phyloP scores from a whole-genome alignment of 2,797 vertebrate species.

The Potorous gilbertii region DNA sequence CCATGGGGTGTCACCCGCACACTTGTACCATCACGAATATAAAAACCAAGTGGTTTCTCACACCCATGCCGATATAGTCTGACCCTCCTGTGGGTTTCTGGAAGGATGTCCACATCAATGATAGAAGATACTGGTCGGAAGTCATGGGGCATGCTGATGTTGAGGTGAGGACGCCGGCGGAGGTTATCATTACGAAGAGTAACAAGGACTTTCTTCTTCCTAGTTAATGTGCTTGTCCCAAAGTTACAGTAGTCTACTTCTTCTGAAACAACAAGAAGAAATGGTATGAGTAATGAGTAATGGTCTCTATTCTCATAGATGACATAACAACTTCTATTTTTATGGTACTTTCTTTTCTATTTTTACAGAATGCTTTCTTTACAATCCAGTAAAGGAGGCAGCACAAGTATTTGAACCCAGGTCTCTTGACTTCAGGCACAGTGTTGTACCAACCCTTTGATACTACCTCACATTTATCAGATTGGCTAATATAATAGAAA shows the following conservation, averaged over 20 bases:
- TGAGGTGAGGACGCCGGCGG: slow-evolving; percentile 93
- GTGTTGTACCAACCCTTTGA: background rate
- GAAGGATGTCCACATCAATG: slow-evolving; percentile 98
- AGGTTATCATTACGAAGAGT: slow-evolving; percentile 93
- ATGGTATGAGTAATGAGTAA: slow-evolving; percentile 4
- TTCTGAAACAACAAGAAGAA: slow-evolving; percentile 86
- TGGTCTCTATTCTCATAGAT: background rate
- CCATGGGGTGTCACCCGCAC: slow-evolving; percentile 96
- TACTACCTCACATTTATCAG: background rate
- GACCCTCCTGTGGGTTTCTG: slow-evolving; percentile 96
- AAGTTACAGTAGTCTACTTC: slow-evolving; percentile 96
- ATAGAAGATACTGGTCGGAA: slow-evolving; percentile 98
- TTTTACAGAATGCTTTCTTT: background rate
- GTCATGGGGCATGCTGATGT: slow-evolving; percentile 96
- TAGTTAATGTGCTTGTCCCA: slow-evolving; percentile 91
- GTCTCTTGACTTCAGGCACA: background rate
- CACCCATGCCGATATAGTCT: slow-evolving; percentile 95
- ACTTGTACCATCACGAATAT: slow-evolving; percentile 96
- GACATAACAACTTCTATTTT: background rate
- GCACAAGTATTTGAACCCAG: background rate
- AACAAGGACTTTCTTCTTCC: slow-evolving; percentile 94
- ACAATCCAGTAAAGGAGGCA: background rate
- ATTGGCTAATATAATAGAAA: background rate
- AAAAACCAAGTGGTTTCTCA: slow-evolving; percentile 97
- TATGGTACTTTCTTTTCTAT: background rate